A percentile compares a stretch with the other conserved stretches of the same genome.
phyloP scores from a whole-genome alignment of 2,797 vertebrate species.

The Spinus olivaceus region DNA sequence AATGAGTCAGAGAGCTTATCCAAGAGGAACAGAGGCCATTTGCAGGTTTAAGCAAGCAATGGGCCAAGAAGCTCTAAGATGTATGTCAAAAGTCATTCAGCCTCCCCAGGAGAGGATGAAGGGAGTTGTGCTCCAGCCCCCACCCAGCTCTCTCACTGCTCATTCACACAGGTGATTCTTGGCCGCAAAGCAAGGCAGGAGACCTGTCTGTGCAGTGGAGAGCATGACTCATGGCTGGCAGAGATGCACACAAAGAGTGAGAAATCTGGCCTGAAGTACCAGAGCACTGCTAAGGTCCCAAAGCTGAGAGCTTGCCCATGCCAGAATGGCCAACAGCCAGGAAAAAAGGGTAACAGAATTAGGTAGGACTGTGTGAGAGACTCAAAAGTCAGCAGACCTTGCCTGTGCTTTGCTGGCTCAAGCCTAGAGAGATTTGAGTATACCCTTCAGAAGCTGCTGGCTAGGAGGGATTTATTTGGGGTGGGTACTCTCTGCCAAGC shows the following conservation, averaged over 20 bases:
- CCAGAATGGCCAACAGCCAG: neutral
- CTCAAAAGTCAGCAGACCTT: neutral
- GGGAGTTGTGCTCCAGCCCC: neutral
- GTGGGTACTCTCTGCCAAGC: neutral
- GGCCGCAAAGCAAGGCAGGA: neutral
- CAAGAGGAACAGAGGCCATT: neutral
- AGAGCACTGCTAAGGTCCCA: neutral
- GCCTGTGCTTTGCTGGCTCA: neutral
- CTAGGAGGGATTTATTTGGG: neutral
- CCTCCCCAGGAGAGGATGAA: neutral
- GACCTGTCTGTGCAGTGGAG: neutral
- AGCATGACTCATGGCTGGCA: neutral
- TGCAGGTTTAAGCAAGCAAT: neutral
- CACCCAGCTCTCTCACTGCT: neutral
- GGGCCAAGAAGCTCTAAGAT: neutral
- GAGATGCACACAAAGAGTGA: neutral
- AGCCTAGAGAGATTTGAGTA: neutral
- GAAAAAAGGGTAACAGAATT: neutral
- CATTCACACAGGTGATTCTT: neutral
- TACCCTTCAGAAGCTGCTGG: neutral
- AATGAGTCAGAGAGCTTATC: neutral
- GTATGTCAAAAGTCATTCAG: neutral
- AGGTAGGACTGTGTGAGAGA: neutral
- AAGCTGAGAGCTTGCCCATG: neutral
- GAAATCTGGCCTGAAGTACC: neutral